Evolutionary conservation across 2,888 invertebrate species (phyloP).

Genomic region (Gerosis bhagava): DNA sequence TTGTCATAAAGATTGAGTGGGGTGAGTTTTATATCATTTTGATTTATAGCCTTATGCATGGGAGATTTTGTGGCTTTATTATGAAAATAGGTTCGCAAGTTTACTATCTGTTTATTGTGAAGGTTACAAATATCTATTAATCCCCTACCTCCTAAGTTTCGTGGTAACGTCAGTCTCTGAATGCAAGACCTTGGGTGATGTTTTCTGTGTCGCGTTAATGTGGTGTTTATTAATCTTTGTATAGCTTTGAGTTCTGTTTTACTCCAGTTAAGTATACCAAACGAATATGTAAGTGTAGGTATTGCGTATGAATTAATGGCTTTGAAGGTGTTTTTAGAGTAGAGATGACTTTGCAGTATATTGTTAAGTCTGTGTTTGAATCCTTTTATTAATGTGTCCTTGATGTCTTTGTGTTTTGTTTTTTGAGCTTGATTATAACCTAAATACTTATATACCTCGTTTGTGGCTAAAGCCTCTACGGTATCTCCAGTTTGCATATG

Average conservation of each 20-base stretch:
- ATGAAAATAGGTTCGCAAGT: slow-evolving; percentile 26
- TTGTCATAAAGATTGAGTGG: slow-evolving; percentile 9
- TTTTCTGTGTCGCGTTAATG: slow-evolving; percentile 29
- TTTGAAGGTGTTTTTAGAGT: slow-evolving; percentile 29
- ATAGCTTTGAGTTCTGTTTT: slow-evolving; percentile 27
- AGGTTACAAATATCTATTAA: slow-evolving; percentile 32
- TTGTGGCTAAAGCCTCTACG: not conserved
- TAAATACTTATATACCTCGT: not conserved
- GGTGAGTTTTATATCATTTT: slow-evolving; percentile 14
- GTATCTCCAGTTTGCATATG: not conserved
- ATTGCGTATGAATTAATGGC: slow-evolving; percentile 34
- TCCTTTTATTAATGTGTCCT: not conserved
- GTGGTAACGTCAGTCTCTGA: slow-evolving; percentile 28
- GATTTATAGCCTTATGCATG: slow-evolving; percentile 12
- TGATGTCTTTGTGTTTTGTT: not conserved
- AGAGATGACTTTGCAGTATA: slow-evolving; percentile 21
- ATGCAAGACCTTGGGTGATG: slow-evolving; percentile 33
- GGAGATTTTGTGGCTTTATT: slow-evolving; percentile 8
- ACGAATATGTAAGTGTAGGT: slow-evolving; percentile 35
- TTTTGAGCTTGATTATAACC: not conserved
- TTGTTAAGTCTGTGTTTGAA: not conserved
- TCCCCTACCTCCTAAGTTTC: slow-evolving; percentile 31
- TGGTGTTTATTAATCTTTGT: slow-evolving; percentile 28
- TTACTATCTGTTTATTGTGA: slow-evolving; percentile 31
- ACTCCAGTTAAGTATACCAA: slow-evolving; percentile 33